Evolutionary conservation across 2,888 invertebrate genomes (phyloP).

Genomic region (Pseudeuparius sepicola): DNA sequence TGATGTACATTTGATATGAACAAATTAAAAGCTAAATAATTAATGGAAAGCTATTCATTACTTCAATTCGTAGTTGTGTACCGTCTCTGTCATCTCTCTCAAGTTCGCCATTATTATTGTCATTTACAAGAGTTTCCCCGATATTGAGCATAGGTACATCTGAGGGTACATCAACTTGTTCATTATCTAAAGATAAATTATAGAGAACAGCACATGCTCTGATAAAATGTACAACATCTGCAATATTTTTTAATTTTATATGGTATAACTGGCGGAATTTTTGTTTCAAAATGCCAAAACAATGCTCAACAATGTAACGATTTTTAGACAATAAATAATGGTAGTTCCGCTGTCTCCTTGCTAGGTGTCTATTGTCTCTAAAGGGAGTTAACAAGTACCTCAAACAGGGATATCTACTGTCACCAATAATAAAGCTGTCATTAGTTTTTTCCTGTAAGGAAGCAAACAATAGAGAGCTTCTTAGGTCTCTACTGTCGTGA

Average conservation of each 20-base stretch:
- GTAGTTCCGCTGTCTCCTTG: background rate
- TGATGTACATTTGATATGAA: too few relatives aligned
- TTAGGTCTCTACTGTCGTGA: slow-evolving; percentile 18
- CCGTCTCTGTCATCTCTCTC: slow-evolving; percentile 10
- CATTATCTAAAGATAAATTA: slow-evolving; percentile 15
- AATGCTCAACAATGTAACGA: slow-evolving; percentile 11
- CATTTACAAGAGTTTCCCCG: too few relatives aligned
- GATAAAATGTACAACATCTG: slow-evolving; percentile 15
- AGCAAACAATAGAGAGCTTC: slow-evolving; percentile 2
- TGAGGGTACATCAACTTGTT: background rate
- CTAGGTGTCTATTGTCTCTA: slow-evolving; percentile 8
- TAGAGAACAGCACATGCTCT: slow-evolving; percentile 15
- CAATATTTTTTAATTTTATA: slow-evolving; percentile 13
- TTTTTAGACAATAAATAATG: slow-evolving; percentile 6
- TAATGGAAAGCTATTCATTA: slow-evolving; percentile 11
- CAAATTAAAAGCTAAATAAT: background rate
- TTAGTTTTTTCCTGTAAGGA: slow-evolving; percentile 8
- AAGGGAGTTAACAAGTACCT: slow-evolving; percentile 6
- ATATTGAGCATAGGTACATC: too few relatives aligned
- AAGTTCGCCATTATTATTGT: background rate
- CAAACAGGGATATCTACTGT: slow-evolving; percentile 11
- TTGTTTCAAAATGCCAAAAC: slow-evolving; percentile 16
- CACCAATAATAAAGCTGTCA: slow-evolving; percentile 6
- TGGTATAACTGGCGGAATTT: slow-evolving; percentile 17
- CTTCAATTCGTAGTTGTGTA: slow-evolving; percentile 2